Evolutionary conservation across 2,888 invertebrate species (phyloP), one percentile per base, ranked within the genome.

Genomic region (Lochmaea capreae): DNA sequence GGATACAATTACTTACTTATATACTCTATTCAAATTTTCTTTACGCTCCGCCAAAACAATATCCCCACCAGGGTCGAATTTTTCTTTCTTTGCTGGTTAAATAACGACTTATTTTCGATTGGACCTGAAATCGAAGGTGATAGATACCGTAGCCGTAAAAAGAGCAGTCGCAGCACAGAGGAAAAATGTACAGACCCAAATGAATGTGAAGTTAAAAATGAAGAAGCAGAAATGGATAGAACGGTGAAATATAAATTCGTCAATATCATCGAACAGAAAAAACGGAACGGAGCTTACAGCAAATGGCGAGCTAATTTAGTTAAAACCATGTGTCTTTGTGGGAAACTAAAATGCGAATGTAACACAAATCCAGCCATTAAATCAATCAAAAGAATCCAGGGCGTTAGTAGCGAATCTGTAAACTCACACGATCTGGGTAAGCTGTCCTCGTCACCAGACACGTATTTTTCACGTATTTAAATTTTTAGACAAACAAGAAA

Each of bases 211-310:
- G 33, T 8, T 39, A 39, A 39, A 39, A 8, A 39, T 8, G 33
- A 39, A 33, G 39, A 33, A 26, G 46, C 22, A 39, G 33, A 69
- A 59, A 42, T 39, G 43, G 33, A 52, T 10, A 16, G 70, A 71
- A 33, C 59, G 33, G 11, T 67, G 62, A 73, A 65, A 42, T 76
- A 79, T 57, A 65, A 77, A 65, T 76, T 71, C 43, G 69, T 78
- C 22, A 72, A 81, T 58, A 73, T 75, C 4, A 78, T 81, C 22
- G 75, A 76, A 43, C 66, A 72, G 22, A 81, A 81, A 63, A 78
- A 75, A 63, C 61, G 67, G 33, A 18, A 62, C 12, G 79, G 79
- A 0, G 69, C 49, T 5, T 80, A 81, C 65, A 74, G 73, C 10
- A 66, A 71, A 54, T 81, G 81, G 81, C 63, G 81, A n/a, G 67